These are phyloP conservation scores for Tenebrosternarchus preto DNA, from an alignment of 2,113 vertebrate species.

Conservation along the genomic window DNA sequence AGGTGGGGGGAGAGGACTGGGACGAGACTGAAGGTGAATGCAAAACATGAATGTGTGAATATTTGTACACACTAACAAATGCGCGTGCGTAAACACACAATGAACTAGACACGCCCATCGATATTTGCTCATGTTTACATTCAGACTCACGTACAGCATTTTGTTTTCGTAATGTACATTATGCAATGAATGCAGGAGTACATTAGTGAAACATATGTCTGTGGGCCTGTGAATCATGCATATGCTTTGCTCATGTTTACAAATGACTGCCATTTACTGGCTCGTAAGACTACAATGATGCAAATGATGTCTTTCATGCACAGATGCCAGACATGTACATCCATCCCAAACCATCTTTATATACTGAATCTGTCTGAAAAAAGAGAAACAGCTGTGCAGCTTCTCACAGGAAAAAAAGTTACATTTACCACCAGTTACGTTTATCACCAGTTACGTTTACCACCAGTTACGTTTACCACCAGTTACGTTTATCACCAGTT, in stretches of 20 bases:
- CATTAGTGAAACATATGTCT: conserved; percentile 57
- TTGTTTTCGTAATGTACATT: neutral
- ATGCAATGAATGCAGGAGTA: conserved; percentile 44
- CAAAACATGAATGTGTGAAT: conserved; percentile 17
- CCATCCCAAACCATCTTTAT: neutral
- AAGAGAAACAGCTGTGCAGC: conserved; percentile 15
- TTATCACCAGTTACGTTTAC: neutral
- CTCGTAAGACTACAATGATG: conserved; percentile 10
- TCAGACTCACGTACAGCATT: conserved; percentile 9
- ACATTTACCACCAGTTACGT: neutral
- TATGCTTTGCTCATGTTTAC: conserved; percentile 1
- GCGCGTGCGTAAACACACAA: neutral
- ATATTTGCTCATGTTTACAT: neutral
- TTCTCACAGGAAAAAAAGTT: neutral
- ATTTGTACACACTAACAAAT: conserved; percentile 14
- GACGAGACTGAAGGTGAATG: neutral
- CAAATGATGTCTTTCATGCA: conserved; percentile 11
- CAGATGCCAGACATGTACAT: conserved; percentile 1
- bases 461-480: neutral
- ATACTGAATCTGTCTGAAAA: conserved; percentile 5
- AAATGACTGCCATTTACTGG: neutral
- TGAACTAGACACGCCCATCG: conserved; percentile 43
- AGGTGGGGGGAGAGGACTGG: conserved; percentile 59
- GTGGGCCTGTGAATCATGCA: conserved; percentile 41
- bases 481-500: too few relatives aligned